Conservation (phyloP, 2,797 vertebrate genomes). For the Falco concolor region DNA sequence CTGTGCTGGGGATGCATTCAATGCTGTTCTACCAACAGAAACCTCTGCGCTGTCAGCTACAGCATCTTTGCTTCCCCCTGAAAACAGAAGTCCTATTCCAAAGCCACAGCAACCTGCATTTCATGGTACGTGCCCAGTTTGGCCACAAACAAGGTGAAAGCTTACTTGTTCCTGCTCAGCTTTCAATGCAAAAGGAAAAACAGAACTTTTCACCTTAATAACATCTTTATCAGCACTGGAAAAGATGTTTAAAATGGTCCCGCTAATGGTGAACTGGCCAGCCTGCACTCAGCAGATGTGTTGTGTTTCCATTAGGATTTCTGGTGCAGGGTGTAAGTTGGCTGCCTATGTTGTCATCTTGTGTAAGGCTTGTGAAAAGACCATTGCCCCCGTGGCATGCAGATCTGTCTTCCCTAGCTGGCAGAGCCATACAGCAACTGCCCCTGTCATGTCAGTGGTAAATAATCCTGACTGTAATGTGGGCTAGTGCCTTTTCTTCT, state of each 20-base stretch:
- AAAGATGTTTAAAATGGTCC: neutral
- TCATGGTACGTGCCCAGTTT: neutral
- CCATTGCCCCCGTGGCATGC: neutral
- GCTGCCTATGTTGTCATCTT: fast-evolving
- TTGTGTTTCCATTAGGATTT: neutral
- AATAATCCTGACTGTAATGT: neutral
- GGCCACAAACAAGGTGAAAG: neutral
- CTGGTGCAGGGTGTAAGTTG: neutral
- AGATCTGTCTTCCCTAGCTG: neutral
- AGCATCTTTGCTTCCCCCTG: neutral
- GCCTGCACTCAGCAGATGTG: neutral
- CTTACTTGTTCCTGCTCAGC: neutral
- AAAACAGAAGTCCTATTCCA: neutral
- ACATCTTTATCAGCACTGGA: neutral
- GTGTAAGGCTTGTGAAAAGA: neutral
- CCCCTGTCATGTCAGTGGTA: neutral
- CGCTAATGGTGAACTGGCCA: neutral
- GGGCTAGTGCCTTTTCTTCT: slow-evolving; percentile 44
- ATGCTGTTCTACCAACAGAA: neutral
- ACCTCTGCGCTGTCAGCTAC: neutral
- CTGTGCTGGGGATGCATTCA: neutral
- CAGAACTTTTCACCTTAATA: neutral
- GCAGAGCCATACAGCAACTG: neutral
- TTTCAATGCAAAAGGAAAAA: neutral
- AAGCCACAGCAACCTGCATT: neutral